These are phyloP conservation scores for Helobdella robusta DNA, from an alignment of 2,888 invertebrate species.

Conservation along the genomic window DNA sequence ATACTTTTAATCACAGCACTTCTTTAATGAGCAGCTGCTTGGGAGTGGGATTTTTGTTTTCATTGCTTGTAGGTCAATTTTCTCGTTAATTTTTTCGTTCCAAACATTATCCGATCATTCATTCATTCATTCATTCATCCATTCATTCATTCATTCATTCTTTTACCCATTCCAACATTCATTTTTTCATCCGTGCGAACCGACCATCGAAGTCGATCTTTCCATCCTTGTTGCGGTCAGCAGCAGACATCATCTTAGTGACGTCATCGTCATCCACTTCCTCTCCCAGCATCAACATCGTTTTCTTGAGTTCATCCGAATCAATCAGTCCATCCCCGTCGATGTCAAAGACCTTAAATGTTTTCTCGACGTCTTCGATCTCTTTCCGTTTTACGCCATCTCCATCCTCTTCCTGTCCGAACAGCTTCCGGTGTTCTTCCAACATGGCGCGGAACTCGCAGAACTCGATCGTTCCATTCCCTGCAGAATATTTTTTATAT, in stretches of 20 bases:
- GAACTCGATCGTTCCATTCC: conserved; percentile 39
- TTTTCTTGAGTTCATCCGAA: conserved; percentile 43
- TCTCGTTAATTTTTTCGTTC: too few species aligned
- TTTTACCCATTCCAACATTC: background rate
- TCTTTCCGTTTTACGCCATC: background rate
- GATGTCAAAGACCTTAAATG: conserved; percentile 33
- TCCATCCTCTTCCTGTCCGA: background rate
- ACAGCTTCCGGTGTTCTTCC: conserved; percentile 6
- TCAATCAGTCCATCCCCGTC: conserved; percentile 42
- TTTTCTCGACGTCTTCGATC: conserved; percentile 29
- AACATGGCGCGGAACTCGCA: conserved; percentile 42
- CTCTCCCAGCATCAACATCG: conserved; percentile 46
- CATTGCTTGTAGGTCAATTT: background rate
- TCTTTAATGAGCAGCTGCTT: background rate
- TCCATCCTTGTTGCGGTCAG: conserved; percentile 46
- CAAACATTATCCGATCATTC: too few species aligned
- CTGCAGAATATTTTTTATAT: conserved; percentile 22
- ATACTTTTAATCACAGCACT: background rate
- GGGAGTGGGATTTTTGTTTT: background rate
- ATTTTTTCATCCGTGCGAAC: background rate
- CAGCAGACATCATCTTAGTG: conserved; percentile 45
- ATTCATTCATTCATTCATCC: background rate
- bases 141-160: background rate
- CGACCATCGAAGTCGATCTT: conserved; percentile 46
- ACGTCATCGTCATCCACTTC: conserved; percentile 44